A percentile compares a stretch with the other conserved stretches of the same genome.
These are phyloP conservation scores for Drosophila busckii DNA, from an alignment of 1,140 invertebrate genomes.

Conservation along the genomic window DNA sequence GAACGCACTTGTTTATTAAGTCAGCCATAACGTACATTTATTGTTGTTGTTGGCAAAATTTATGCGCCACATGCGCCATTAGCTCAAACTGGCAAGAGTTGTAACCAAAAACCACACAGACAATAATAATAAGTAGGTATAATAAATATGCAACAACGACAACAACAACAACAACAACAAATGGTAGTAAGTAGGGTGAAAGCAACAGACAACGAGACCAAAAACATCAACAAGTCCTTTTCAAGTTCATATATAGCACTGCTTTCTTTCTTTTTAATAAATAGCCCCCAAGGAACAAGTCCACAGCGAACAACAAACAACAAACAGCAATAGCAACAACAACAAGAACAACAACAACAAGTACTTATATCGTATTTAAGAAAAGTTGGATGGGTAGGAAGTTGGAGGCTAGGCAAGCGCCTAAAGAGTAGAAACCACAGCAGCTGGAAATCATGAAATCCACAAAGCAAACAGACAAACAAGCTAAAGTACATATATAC, in stretches of 20 bases:
- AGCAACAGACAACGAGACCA: constrained; percentile 21
- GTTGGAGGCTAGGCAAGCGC: constrained; percentile 50
- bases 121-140: constrained; percentile 67
- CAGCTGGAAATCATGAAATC: constrained; percentile 54
- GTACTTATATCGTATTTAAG: no score
- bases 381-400: no score
- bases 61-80: constrained; percentile 48
- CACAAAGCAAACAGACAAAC: constrained; percentile 36
- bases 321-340: no score
- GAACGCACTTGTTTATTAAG: constrained; percentile 16
- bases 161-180: constrained; percentile 49
- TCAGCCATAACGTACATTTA: constrained; percentile 11
- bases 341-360: no score
- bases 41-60: constrained; percentile 58
- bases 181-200: constrained; percentile 33
- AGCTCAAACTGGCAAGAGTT: constrained; percentile 46
- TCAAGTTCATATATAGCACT: constrained; percentile 76
- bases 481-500: constrained; percentile 9
- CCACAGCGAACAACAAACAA: constrained; percentile 31
- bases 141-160: no score
- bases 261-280: constrained; percentile 77
- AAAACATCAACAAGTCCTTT: constrained; percentile 72
- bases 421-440: constrained; percentile 56
- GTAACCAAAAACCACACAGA: constrained; percentile 40
- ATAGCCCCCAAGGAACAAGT: constrained; percentile 71